Base-by-base conservation (phyloP, 2,888 invertebrate species). In the Cremastinae sp. region DNA sequence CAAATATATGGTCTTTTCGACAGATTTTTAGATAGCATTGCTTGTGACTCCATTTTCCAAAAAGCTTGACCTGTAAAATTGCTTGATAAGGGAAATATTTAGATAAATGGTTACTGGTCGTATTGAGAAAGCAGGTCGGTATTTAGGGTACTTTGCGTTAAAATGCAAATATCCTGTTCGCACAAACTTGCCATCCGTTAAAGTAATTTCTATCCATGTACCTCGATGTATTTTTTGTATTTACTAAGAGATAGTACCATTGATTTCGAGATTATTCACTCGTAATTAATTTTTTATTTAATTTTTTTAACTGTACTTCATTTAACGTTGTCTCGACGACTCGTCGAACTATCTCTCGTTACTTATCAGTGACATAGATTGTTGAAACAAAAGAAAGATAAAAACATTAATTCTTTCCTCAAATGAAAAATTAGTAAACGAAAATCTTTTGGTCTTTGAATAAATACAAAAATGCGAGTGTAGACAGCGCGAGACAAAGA, bases 101-200 rank as follows among this genome's bases (percentile, higher is more conserved):
- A n/a, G n/a, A n/a, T n/a, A n/a, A n/a, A n/a, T n/a, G n/a, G n/a
- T n/a, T n/a, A n/a, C n/a, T n/a, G n/a, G n/a, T n/a, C n/a, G n/a
- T n/a, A n/a, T n/a, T n/a, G n/a, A n/a, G n/a, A n/a, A n/a, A n/a
- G n/a, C n/a, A n/a, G n/a, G n/a, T n/a, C n/a, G n/a, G n/a, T n/a
- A n/a, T n/a, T n/a, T n/a, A n/a, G n/a, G n/a, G n/a, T n/a, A n/a
- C n/a, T 73, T 45, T 65, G 55, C 41, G 74, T 49, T 58, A 53
- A 35, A 49, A 47, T 35, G 37, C 59, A 22, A 47, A 55, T 43
- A 79, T 78, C 78, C 78, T 80, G 76, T 79, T 78, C 78, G 82
- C 83, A 84, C 80, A 84, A 82, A 82, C 79, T 83, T 84, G 81
- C 80, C 83, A 82, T 80, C 77, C 74, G 43, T 74, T 74, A 61